Conservation (phyloP, 2,888 invertebrate genomes). For the Diarsia dahlii region DNA sequence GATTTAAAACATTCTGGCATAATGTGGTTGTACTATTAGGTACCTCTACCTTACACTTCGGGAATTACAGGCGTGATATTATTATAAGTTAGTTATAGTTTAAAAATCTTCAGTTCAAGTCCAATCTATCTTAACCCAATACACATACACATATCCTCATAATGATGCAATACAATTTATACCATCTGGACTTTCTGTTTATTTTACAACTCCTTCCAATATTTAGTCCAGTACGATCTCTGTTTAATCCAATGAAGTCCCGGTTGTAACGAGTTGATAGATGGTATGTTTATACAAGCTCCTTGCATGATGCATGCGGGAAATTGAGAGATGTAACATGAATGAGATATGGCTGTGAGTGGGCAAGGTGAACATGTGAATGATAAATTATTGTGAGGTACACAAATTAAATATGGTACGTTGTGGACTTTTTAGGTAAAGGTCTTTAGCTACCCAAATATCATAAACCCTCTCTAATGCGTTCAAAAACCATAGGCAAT, state of each 20-base stretch:
- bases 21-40: too few species aligned
- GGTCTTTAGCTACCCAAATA: too few species aligned
- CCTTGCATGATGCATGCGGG: slow-evolving; percentile 22
- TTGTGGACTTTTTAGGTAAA: too few species aligned
- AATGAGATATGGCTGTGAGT: slow-evolving; percentile 10
- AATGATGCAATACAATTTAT: slow-evolving; percentile 2
- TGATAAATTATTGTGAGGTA: background rate
- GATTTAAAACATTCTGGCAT: too few species aligned
- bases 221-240: slow-evolving; percentile 5
- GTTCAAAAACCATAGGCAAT: too few species aligned
- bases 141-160: background rate
- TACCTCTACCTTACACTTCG: background rate
- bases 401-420: background rate
- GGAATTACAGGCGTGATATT: background rate
- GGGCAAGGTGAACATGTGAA: background rate
- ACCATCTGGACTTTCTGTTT: slow-evolving; percentile 4
- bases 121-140: background rate
- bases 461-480: too few species aligned
- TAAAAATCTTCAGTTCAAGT: background rate
- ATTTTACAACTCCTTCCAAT: background rate
- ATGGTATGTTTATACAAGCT: slow-evolving; percentile 43
- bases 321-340: slow-evolving; percentile 17
- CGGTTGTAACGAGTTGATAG: slow-evolving; percentile 20
- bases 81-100: background rate
- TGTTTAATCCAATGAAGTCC: slow-evolving; percentile 30